These are phyloP conservation scores for Perognathus longimembris DNA, from an alignment of 2,113 vertebrate species.

Conservation along the genomic window DNA sequence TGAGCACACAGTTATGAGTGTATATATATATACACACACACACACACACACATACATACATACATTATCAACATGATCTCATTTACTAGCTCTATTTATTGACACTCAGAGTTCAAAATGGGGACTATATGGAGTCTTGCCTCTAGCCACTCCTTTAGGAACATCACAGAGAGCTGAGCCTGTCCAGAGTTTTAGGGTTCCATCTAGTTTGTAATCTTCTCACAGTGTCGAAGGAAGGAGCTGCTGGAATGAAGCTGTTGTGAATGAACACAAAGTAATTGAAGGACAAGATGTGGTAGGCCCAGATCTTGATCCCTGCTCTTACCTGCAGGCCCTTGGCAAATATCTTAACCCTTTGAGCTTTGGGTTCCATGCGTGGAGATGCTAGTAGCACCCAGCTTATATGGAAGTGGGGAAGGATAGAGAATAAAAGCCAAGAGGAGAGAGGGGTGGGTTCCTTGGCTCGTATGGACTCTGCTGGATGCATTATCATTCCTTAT, in stretches of 20 bases:
- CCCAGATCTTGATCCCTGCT: too few relatives aligned
- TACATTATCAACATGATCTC: background rate
- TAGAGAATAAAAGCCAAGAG: background rate
- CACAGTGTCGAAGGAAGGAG: background rate
- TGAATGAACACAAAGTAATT: background rate
- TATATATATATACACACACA: background rate
- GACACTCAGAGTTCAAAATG: background rate
- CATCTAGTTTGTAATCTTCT: background rate
- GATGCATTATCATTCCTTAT: background rate
- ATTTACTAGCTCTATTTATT: conserved; percentile 52
- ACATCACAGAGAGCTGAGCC: background rate
- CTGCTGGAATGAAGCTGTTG: background rate
- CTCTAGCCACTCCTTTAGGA: background rate
- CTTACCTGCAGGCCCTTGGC: background rate
- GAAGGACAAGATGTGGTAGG: background rate
- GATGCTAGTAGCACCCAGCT: too few relatives aligned
- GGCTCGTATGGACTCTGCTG: fast-evolving
- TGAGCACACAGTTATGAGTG: too few relatives aligned
- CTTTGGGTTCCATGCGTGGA: background rate
- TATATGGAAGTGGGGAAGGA: background rate
- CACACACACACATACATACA: too few relatives aligned
- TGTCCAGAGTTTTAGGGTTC: background rate
- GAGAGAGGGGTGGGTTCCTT: background rate
- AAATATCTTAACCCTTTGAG: background rate
- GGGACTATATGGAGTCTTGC: fast-evolving